phyloP scores from a whole-genome alignment of 2,888 invertebrate species.

The Cinara cedri region DNA sequence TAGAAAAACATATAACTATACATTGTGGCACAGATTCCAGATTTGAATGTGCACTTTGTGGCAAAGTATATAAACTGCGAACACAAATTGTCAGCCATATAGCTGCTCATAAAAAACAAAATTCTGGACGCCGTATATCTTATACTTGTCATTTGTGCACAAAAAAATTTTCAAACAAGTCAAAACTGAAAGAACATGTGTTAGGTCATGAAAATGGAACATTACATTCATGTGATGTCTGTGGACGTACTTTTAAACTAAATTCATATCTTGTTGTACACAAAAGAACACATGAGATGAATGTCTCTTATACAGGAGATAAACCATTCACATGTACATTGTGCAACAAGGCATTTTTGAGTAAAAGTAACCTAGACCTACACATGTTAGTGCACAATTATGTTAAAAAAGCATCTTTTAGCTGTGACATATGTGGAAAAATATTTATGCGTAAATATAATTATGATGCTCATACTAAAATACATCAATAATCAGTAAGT shows the following conservation, averaged over 20 bases:
- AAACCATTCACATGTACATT: constrained; percentile 58
- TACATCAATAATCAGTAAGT: constrained; percentile 51
- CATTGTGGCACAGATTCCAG: constrained; percentile 57
- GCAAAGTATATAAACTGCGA: constrained; percentile 58
- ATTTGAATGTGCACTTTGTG: constrained; percentile 58
- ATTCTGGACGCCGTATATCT: constrained; percentile 58
- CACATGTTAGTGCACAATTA: constrained; percentile 59
- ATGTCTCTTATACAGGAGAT: constrained; percentile 58
- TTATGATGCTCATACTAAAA: constrained; percentile 58
- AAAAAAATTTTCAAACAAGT: constrained; percentile 58
- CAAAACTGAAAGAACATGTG: constrained; percentile 58
- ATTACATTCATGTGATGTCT: constrained; percentile 59
- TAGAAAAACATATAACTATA: constrained; percentile 58
- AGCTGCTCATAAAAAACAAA: constrained; percentile 58
- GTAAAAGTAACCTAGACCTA: constrained; percentile 58
- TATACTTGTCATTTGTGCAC: constrained; percentile 58
- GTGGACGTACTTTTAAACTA: constrained; percentile 59
- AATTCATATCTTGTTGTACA: constrained; percentile 59
- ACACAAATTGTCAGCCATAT: constrained; percentile 59
- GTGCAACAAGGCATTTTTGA: constrained; percentile 59
- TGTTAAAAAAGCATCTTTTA: constrained; percentile 58
- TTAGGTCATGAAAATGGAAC: constrained; percentile 58
- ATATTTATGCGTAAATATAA: constrained; percentile 59
- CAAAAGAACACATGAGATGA: constrained; percentile 58
- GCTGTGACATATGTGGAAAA: constrained; percentile 59